Evolutionary conservation across 2,113 vertebrate species (phyloP).

Genomic region (Xiphophorus maculatus): DNA sequence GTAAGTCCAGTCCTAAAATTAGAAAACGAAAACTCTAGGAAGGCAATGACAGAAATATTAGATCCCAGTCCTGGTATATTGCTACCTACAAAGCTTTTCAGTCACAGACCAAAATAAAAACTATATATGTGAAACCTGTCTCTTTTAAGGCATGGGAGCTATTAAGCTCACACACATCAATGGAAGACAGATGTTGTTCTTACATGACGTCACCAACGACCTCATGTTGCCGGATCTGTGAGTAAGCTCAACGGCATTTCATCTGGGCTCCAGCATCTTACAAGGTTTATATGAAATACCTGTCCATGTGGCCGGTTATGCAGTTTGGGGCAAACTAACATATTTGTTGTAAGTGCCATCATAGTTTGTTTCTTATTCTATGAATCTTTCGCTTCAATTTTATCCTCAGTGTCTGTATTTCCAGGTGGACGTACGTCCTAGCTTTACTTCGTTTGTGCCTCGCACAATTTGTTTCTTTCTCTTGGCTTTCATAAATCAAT

Average conservation of each 20-base stretch:
- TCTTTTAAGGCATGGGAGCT: constrained; percentile 8
- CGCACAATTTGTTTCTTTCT: background rate
- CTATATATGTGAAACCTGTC: constrained; percentile 20
- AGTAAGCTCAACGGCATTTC: constrained; percentile 43
- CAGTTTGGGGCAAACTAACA: constrained; percentile 36
- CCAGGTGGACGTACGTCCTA: too few species aligned
- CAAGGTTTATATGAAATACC: constrained; percentile 36
- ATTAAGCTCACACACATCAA: constrained; percentile 44
- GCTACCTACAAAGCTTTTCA: constrained; percentile 8
- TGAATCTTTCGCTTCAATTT: background rate
- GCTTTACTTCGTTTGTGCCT: too few species aligned
- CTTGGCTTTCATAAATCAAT: background rate
- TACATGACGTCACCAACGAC: constrained; percentile 49
- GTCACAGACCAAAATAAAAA: constrained; percentile 14
- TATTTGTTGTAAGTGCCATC: constrained; percentile 27
- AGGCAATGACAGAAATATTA: background rate
- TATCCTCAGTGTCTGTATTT: too few species aligned
- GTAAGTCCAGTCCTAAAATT: background rate
- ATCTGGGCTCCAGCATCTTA: constrained; percentile 26
- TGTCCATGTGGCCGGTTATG: constrained; percentile 15
- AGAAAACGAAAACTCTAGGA: background rate
- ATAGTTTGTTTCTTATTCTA: background rate
- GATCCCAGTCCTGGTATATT: background rate
- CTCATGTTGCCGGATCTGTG: constrained; percentile 26
- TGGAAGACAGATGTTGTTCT: constrained; percentile 71